Evolutionary conservation across 2,113 vertebrate species (phyloP).

Genomic region (Corythaixoides concolor): DNA sequence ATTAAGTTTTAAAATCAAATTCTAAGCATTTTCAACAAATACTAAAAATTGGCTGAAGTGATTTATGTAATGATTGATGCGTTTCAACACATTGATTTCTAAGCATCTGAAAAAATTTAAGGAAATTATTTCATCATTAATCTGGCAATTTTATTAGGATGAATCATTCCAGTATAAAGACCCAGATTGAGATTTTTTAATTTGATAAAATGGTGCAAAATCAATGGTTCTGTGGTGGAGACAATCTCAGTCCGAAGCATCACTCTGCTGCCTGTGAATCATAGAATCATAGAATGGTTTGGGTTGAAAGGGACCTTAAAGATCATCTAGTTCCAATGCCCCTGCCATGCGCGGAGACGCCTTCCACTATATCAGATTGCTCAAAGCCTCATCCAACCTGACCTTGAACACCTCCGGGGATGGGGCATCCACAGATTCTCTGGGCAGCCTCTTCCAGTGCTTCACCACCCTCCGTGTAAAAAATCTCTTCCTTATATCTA

Average conservation of each 20-base stretch:
- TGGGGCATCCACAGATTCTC: too few species aligned
- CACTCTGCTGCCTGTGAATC: neutral
- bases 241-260: neutral
- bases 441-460: too few species aligned
- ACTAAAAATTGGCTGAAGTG: neutral
- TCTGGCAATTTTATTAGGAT: neutral
- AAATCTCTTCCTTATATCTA: too few species aligned
- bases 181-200: neutral
- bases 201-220: neutral
- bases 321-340: too few species aligned
- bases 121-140: neutral
- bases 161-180: neutral
- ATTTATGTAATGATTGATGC: neutral
- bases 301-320: too few species aligned
- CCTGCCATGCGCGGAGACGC: too few species aligned
- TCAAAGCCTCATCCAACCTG: too few species aligned
- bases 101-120: neutral
- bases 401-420: too few species aligned
- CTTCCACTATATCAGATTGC: too few species aligned
- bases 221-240: neutral
- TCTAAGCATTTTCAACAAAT: neutral
- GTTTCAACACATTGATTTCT: neutral
- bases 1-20: neutral
- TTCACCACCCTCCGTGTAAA: too few species aligned
- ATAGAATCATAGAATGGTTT: too few species aligned